These are phyloP conservation scores for Conomelus anceps DNA, from an alignment of 2,888 invertebrate species.

Conservation along the genomic window DNA sequence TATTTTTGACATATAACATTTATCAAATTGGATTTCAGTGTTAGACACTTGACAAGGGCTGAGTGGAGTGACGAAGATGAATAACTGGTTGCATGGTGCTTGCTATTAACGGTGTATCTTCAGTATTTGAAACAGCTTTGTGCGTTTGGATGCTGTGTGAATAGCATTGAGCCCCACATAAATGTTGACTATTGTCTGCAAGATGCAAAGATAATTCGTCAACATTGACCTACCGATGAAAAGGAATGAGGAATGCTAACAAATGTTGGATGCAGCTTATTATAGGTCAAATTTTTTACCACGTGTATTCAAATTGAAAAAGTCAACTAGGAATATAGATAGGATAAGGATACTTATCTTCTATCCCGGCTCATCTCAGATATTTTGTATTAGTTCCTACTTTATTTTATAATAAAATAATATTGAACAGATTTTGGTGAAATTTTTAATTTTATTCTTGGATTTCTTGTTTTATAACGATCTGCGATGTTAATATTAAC, in stretches of 20 bases:
- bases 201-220: neutral
- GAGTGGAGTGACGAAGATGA: neutral
- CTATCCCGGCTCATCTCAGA: too few relatives aligned
- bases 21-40: neutral
- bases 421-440: too few relatives aligned
- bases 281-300: neutral
- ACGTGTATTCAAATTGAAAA: neutral
- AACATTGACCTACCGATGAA: neutral
- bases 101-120: neutral
- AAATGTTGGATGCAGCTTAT: neutral
- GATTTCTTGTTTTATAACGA: too few relatives aligned
- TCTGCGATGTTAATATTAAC: too few relatives aligned
- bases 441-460: too few relatives aligned
- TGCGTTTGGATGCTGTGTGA: neutral
- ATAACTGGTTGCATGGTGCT: neutral
- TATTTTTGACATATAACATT: neutral
- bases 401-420: too few relatives aligned
- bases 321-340: neutral
- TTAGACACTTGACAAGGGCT: neutral
- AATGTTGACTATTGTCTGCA: neutral
- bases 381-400: too few relatives aligned
- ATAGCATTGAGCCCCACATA: neutral
- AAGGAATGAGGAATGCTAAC: neutral
- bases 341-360: neutral
- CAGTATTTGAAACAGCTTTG: neutral